Base-by-base conservation (phyloP, 2,797 vertebrate species). In the Neopelma chrysocephalum region DNA sequence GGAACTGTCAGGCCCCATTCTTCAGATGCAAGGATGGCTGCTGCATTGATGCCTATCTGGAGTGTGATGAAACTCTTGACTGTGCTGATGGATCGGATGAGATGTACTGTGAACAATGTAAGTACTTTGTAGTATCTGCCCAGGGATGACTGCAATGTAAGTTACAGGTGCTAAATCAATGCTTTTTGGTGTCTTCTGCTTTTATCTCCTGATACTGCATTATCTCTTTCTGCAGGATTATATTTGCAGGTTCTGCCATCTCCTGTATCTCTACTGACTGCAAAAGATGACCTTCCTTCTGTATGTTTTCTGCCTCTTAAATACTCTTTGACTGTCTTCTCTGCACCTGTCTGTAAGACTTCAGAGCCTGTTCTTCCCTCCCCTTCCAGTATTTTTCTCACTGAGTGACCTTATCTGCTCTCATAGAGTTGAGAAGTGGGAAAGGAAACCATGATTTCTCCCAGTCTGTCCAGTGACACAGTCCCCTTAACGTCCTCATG, bases 61-160 rank as follows among this genome's bases (percentile, higher is more conserved):
- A 99, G 81, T 99, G 99, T 62, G 99, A 99, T 42, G 91, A 96
- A 27, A 90, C 75, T 4, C 15, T 61, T 0, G 99, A 99, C 88
- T 99, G 99, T 91, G 95, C 40, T 0, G 99, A 99, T 19, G 83
- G 92, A n/a, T 99, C 99, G 0, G 99, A 99, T 3, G 99, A 99
- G 96, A 48, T 86, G 15, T 93, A 95, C 23, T 99, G 99, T 97
- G 82, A 97, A 1, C 97, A 96, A 20, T 97, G 99, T 99, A 97
- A 98, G 99, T 93, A 83, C 40, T 70, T 85, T 15, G 71, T 61
- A 31, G 13, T 54, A 5, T 60, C 45, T 88, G 45, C 51, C 25
- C 34, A 64, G 34, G 20, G 48, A 22, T 61, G 40, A 45, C 56
- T 47, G 36, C n/a, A 27, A 3, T 69, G 6, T n/a, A 75, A 87